These are phyloP conservation scores for Drosophila sucinea DNA, from an alignment of 1,140 invertebrate species.

Conservation along the genomic window DNA sequence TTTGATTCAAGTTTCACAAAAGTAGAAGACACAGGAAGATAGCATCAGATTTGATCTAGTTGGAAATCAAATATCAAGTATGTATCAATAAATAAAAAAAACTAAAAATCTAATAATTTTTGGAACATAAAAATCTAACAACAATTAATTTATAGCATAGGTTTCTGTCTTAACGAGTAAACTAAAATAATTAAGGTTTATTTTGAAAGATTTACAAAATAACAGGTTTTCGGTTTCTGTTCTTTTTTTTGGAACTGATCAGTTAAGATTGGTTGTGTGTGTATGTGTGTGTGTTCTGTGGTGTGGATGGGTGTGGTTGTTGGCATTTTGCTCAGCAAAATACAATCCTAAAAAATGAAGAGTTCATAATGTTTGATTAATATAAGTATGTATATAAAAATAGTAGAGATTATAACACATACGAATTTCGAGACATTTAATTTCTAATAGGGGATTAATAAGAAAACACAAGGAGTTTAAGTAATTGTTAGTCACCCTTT, in stretches of 20 bases:
- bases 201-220: constrained; percentile 39
- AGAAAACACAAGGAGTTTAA: neutral
- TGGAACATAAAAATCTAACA: constrained; percentile 69
- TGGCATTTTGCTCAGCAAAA: constrained; percentile 58
- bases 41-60: constrained; percentile 68
- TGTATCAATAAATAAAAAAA: constrained; percentile 16
- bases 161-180: neutral
- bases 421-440: neutral
- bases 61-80: constrained; percentile 23
- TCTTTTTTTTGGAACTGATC: constrained; percentile 22
- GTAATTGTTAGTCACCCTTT: neutral
- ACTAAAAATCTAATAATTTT: constrained; percentile 7
- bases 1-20: constrained; percentile 12
- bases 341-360: constrained; percentile 53
- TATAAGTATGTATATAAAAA: constrained; percentile 24
- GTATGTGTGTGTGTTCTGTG: constrained; percentile 43
- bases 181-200: constrained; percentile 18
- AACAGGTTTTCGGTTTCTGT: constrained; percentile 44
- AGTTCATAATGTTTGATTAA: constrained; percentile 41
- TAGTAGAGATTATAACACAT: constrained; percentile 1
- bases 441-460: neutral
- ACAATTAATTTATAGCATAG: constrained; percentile 42
- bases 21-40: constrained; percentile 66
- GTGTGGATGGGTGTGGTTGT: constrained; percentile 42
- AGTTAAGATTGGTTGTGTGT: constrained; percentile 36